Base-by-base conservation (phyloP, 2,113 vertebrate genomes). In the Misgurnus anguillicaudatus region DNA sequence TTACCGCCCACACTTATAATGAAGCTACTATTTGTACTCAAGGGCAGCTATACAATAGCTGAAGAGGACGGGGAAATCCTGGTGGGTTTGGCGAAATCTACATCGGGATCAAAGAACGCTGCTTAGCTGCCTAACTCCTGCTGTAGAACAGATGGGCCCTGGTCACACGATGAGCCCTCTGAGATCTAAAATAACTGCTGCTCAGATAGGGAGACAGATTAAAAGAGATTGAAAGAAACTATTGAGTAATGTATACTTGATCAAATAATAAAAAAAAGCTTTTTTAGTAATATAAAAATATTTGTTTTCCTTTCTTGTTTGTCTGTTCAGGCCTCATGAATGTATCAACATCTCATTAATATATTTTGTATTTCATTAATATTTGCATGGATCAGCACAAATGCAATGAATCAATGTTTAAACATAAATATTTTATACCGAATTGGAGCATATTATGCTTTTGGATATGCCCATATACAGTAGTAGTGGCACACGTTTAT, bases 141-240 rank as follows among this genome's bases (percentile, higher is more conserved):
- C 85, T 87, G 89, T 72, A 89, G 89, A 93, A 91, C 92, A 94
- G 92, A 92, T 92, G 92, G 93, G 88, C 90, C 90, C 87, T 88
- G 90, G 90, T 89, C 90, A 89, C 86, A 90, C 89, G 83, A 84
- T 85, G 90, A 91, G 90, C 87, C 91, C 88, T 91, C 87, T 87
- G 92, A 93, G 92, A 91, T 90, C 90, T 91, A 91, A 91, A 91
- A 91, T 92, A 89, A 87, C 91, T 89, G 87, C 91, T 90, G 90
- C 88, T 87, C 87, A 87, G 84, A 87, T 86, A 45, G 72, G 16
- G n/a, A 68, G 77, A 48, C 41, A 51, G 36, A 60, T 16, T n/a
- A 75, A 81, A 62, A 78, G 42, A 82, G 73, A 87, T 86, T 86
- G 84, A 89, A 87, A 88, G 85, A 89, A 87, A 88, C 17, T 53